These are phyloP conservation scores for Charaxes varanes DNA, from an alignment of 1,140 invertebrate genomes.

Conservation along the genomic window DNA sequence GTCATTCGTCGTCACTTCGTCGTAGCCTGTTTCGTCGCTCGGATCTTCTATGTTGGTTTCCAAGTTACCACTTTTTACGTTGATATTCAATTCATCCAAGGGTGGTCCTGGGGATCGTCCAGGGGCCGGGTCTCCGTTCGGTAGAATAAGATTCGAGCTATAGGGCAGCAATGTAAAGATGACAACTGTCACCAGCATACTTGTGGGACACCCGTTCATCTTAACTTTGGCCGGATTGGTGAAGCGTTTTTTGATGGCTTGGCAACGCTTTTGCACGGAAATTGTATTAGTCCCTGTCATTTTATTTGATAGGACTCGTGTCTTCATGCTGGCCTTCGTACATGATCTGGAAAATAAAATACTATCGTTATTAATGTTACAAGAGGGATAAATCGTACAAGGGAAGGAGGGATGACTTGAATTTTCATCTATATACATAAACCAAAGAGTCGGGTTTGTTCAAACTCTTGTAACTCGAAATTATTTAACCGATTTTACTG, in stretches of 20 bases:
- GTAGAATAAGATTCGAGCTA: slow-evolving; percentile 47
- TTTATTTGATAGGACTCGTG: slow-evolving; percentile 1
- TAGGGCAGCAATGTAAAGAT: slow-evolving; percentile 52
- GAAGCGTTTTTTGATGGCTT: slow-evolving; percentile 9
- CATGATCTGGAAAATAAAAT: slow-evolving; percentile 9
- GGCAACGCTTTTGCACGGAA: slow-evolving; percentile 16
- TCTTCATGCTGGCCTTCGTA: neutral
- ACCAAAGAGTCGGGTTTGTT: too few species aligned
- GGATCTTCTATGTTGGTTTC: slow-evolving; percentile 29
- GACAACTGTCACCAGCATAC: slow-evolving; percentile 30
- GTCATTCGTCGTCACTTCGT: slow-evolving; percentile 43
- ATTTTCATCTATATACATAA: too few species aligned
- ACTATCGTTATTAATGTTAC: neutral
- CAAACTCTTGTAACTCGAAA: too few species aligned
- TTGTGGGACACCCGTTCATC: slow-evolving; percentile 35
- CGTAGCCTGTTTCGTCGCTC: slow-evolving; percentile 36
- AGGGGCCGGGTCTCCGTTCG: slow-evolving; percentile 58
- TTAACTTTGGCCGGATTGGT: slow-evolving; percentile 33
- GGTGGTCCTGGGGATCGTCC: slow-evolving; percentile 62
- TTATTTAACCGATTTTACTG: too few species aligned
- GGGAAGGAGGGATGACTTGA: too few species aligned
- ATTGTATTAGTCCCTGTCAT: slow-evolving; percentile 11
- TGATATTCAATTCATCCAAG: slow-evolving; percentile 15
- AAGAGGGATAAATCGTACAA: too few species aligned
- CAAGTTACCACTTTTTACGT: slow-evolving; percentile 17